Evolutionary conservation across 2,113 vertebrate species (phyloP), one percentile per base, ranked within the genome.

Genomic region (Lates calcarifer): DNA sequence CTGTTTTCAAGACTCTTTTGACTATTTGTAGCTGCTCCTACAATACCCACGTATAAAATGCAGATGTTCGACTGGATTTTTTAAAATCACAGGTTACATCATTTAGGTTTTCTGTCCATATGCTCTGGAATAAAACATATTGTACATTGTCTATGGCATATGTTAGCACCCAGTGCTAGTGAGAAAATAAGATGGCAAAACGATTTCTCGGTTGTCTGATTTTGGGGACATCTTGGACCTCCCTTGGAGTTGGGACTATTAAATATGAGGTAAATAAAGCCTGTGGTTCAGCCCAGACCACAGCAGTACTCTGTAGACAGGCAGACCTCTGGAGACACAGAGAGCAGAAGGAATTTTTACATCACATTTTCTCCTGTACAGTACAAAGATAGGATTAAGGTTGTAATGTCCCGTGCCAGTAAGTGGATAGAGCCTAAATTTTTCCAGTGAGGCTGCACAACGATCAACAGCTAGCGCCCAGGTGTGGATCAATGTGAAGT

Each of bases 401-500:
- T 39, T 81, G 37, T 47, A 17, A 63, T 37, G 71, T 64, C 8
- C 29, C 55, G 24, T 63, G 10, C 18, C 29, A 53, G 17, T 83
- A 43, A 47, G 1, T 60, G 33, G 29, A 63, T 18, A 41, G n/a
- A 62, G 57, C 47, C 24, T 17, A 12, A 9, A 63, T 33, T 74
- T 87, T 72, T 69, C 26, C 13, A 29, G 26, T 74, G 15, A 77
- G 76, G 55, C 56, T 55, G 55, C 47, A 68, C 53, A 63, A 26
- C 37, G 24, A 29, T 57, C 58, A 80, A 51, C 74, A 77, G 62
- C 57, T 47, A 29, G 78, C 64, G 65, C 22, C 61, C 77, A 89
- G 76, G 87, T 86, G 79, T 81, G 41, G 41, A 62, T 77, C 31
- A 63, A 13, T 77, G 62, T 78, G 78, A 79, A 63, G 69, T 79